Base-by-base conservation (phyloP, 2,888 invertebrate genomes). In the Tenthredo amoena region DNA sequence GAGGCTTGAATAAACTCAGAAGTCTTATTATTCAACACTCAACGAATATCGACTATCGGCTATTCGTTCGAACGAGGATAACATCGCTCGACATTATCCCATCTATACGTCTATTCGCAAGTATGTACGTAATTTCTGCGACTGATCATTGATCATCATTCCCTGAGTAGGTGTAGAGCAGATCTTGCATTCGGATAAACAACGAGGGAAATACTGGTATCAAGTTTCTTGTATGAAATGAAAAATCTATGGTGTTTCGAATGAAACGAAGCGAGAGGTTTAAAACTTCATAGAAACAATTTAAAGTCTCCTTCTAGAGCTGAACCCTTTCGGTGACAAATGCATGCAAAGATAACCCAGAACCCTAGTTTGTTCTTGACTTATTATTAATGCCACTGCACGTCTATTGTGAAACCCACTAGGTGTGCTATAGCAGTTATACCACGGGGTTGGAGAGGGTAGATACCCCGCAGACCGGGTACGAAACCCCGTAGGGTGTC, bases 381-480 rank as follows among this genome's bases (percentile, higher is more conserved):
- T 84, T 89, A 87, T 91, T 91, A 91, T 91, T 90, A 90, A 90
- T 91, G 89, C 88, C 89, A 85, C 88, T 86, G 88, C 86, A 87
- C 86, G 86, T 89, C 90, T 87, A 91, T 91, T 90, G 90, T 90
- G 85, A 74, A 86, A 77, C 87, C 84, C 87, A 87, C 89, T 89
- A 88, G 91, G 89, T 89, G 89, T 89, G 91, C 89, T 79, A 40
- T 84, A 82, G 82, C 85, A 68, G 34, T 68, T 31, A 34, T 68
- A 87, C 85, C 89, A 89, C 34, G 31, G 34, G 55, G 26, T 81
- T 18, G 34, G 50, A 40, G 43, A 40, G 50, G 31, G 21, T 55
- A 21, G 62, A 79, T 37, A 79, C 79, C 79, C 79, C 58, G 79
- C 21, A 40, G 37, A 58, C 77, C 34, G 2, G n/a, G 37, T 18